A percentile compares a stretch with the other conserved stretches of the same genome.
phyloP scores from a whole-genome alignment of 2,797 vertebrate genomes.

The Gephyroberyx darwinii region DNA sequence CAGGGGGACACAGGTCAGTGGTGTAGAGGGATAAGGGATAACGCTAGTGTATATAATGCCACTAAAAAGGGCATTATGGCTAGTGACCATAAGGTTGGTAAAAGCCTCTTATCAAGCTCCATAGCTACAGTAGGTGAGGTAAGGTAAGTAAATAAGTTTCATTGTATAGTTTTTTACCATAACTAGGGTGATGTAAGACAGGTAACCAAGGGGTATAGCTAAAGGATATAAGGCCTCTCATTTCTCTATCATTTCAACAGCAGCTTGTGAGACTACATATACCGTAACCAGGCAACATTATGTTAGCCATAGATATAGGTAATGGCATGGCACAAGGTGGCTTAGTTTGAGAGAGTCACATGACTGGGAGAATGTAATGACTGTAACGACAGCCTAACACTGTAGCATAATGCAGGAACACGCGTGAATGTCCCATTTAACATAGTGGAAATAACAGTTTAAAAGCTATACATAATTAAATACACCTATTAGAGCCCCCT shows the following conservation, averaged over 20 bases:
- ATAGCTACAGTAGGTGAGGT: slow-evolving; percentile 16
- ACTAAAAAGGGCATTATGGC: slow-evolving; percentile 50
- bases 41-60: slow-evolving; percentile 59
- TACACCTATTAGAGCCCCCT: slow-evolving; percentile 54
- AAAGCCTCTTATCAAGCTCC: slow-evolving; percentile 34
- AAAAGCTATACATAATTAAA: slow-evolving; percentile 65
- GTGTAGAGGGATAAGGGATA: slow-evolving; percentile 60
- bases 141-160: slow-evolving; percentile 52
- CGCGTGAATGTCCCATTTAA: slow-evolving; percentile 22
- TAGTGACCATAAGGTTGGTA: slow-evolving; percentile 49
- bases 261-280: not conserved
- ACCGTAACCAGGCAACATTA: not conserved
- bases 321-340: no score
- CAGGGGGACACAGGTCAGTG: slow-evolving; percentile 81
- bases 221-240: not conserved
- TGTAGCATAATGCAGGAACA: slow-evolving; percentile 1
- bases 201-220: not conserved
- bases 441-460: slow-evolving; percentile 39
- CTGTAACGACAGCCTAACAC: slow-evolving; percentile 21
- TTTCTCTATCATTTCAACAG: not conserved
- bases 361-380: not conserved
- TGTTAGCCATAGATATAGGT: no score
- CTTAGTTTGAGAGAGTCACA: not conserved
- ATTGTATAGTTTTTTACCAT: not conserved
- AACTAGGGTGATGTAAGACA: not conserved